A percentile compares a stretch with the other conserved stretches of the same genome.
Conservation (phyloP, 2,797 vertebrate species). For the Spheniscus humboldti region DNA sequence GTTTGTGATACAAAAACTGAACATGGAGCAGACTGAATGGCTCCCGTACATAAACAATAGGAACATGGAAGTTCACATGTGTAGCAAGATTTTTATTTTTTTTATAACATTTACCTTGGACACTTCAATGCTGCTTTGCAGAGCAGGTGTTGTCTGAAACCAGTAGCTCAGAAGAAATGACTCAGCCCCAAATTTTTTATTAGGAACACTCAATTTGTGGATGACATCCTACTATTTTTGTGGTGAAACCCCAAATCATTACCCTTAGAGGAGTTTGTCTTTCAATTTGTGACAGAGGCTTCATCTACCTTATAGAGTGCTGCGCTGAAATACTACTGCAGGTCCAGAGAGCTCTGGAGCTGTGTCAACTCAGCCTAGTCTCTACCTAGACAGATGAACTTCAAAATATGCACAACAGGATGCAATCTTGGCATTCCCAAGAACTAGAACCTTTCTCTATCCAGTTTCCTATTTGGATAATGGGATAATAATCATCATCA, state of each 20-base stretch:
- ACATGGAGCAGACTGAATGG: neutral
- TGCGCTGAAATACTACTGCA: neutral
- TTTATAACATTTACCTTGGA: neutral
- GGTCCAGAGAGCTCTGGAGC: neutral
- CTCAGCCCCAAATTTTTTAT: neutral
- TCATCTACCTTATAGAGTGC: neutral
- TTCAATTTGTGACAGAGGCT: neutral
- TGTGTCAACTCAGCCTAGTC: neutral
- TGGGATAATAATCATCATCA: neutral
- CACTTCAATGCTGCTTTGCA: neutral
- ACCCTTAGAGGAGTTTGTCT: neutral
- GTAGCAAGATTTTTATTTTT: neutral
- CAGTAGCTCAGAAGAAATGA: neutral
- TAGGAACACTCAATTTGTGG: neutral
- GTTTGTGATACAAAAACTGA: neutral
- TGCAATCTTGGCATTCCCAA: neutral
- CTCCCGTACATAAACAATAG: accelerated
- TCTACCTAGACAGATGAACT: neutral
- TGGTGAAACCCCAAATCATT: neutral
- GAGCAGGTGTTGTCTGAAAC: neutral
- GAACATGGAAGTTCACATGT: neutral
- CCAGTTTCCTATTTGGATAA: neutral
- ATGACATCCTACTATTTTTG: neutral
- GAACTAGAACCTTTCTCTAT: neutral
- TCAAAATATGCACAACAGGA: neutral